Evolutionary conservation across 2,113 vertebrate species (phyloP).

Genomic region (Clarias batrachus): DNA sequence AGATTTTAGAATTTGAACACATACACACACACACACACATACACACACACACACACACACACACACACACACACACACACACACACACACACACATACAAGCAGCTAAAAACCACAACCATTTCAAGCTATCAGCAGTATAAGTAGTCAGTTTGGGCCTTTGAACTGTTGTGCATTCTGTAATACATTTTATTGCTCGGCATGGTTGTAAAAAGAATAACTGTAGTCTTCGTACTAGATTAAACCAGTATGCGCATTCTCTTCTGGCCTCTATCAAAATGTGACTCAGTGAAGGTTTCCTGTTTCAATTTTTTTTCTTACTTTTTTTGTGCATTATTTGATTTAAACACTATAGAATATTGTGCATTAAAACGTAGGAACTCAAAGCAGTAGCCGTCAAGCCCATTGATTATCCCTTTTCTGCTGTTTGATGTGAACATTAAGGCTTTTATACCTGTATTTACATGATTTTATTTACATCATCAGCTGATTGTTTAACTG

Average conservation of each 20-base stretch:
- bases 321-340: background rate
- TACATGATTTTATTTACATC: background rate
- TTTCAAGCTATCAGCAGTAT: background rate
- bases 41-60: background rate
- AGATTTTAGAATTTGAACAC: background rate
- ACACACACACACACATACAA: constrained; percentile 3
- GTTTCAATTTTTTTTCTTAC: background rate
- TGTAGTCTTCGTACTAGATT: background rate
- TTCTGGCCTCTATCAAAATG: background rate
- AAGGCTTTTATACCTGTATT: background rate
- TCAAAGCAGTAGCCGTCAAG: background rate
- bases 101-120: background rate
- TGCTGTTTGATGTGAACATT: background rate
- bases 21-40: too few species aligned
- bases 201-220: background rate
- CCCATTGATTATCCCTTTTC: background rate
- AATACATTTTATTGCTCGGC: background rate
- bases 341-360: background rate
- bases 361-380: background rate
- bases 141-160: background rate
- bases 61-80: constrained; percentile 2
- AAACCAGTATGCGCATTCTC: background rate
- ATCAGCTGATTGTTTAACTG: background rate
- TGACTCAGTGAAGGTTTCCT: background rate
- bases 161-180: background rate